Percentiles rank a stretch among this genome's conserved stretches.
phyloP scores from a whole-genome alignment of 2,113 vertebrate species.

The Coptodon rendalli region DNA sequence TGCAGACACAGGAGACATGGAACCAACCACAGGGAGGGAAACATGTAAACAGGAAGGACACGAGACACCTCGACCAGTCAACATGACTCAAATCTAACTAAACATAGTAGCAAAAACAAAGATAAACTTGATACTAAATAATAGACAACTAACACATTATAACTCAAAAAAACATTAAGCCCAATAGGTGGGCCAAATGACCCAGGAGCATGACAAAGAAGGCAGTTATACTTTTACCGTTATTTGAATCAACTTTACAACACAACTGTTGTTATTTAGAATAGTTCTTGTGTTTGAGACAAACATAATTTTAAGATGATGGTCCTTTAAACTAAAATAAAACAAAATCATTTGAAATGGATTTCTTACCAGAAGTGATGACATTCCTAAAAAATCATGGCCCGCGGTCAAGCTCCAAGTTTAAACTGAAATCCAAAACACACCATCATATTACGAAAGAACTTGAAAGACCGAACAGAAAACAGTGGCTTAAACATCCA shows the following conservation, averaged over 20 bases:
- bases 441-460: background rate
- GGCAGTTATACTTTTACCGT: background rate
- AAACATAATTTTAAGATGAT: background rate
- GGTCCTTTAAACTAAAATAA: background rate
- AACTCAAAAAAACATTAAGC: background rate
- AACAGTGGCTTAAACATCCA: background rate
- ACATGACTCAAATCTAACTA: background rate
- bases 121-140: background rate
- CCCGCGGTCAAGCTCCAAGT: background rate
- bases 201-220: background rate
- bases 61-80: background rate
- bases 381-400: background rate
- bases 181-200: background rate
- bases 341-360: background rate
- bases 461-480: accelerated
- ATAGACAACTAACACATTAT: background rate
- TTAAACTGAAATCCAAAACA: background rate
- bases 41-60: background rate
- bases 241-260: background rate
- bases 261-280: background rate
- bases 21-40: background rate
- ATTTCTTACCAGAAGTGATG: background rate
- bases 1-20: background rate
- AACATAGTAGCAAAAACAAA: background rate
- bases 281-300: background rate